phyloP scores from a whole-genome alignment of 2,888 invertebrate genomes.

The Epirrhoe alternata region DNA sequence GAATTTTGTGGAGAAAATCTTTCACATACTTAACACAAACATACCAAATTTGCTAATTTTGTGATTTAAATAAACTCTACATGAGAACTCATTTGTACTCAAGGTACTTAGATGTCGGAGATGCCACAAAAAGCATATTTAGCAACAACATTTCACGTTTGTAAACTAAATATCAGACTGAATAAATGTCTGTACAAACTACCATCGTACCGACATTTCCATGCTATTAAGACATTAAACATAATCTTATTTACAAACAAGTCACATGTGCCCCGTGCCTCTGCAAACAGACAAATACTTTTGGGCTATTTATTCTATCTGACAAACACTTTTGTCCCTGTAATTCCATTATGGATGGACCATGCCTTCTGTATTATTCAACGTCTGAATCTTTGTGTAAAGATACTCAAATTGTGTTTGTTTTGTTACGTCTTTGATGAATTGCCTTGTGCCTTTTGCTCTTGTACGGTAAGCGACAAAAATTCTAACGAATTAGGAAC shows the following conservation, averaged over 20 bases:
- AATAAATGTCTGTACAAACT: background rate
- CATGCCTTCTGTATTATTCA: slow-evolving; percentile 45
- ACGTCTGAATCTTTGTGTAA: slow-evolving; percentile 37
- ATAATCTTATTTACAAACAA: slow-evolving; percentile 36
- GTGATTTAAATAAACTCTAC: too few relatives aligned
- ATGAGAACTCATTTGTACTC: too few relatives aligned
- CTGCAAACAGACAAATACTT: slow-evolving; percentile 44
- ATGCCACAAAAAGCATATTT: too few relatives aligned
- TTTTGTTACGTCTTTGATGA: slow-evolving; percentile 22
- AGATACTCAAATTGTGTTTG: slow-evolving; percentile 36
- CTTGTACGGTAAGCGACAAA: background rate
- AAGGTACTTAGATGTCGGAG: too few relatives aligned
- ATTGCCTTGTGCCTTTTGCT: slow-evolving; percentile 4
- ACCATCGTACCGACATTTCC: slow-evolving; percentile 24
- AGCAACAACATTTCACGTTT: background rate
- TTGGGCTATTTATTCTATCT: slow-evolving; percentile 44
- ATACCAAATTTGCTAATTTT: too few relatives aligned
- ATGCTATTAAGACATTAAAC: slow-evolving; percentile 30
- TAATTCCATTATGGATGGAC: slow-evolving; percentile 48
- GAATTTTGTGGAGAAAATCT: too few relatives aligned
- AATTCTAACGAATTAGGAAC: too few relatives aligned
- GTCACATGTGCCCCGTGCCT: slow-evolving; percentile 41
- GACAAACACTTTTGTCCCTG: slow-evolving; percentile 44
- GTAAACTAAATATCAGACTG: background rate
- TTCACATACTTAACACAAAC: too few relatives aligned